Evolutionary conservation across 2,797 vertebrate species (phyloP), one percentile per base, ranked within the genome.

Genomic region (Molossus molossus): DNA sequence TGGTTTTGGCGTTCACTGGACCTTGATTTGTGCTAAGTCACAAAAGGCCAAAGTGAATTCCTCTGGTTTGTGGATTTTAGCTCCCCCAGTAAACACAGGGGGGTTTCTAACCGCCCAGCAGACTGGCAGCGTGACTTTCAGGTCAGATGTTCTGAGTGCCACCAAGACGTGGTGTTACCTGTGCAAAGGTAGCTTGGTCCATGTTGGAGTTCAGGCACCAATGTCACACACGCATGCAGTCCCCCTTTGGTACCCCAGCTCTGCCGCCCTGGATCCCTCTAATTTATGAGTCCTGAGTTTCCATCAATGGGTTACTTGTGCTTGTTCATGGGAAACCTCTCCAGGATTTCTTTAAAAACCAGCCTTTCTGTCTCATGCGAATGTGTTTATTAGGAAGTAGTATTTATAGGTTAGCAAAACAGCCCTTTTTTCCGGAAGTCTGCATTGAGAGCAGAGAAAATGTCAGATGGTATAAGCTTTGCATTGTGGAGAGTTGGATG

Each of bases 331-430:
- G 62, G 84, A 82, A 79, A 45, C 25, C 21, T 91, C 62, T 40
- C 48, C 4, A 8, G n/a, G n/a, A 25, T 95, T 91, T 95, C 64
- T 95, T 80, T 27, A n/a, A 87, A 73, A 94, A 76, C 40, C 25
- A 55, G n/a, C 57, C 79, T 40, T 87, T 79, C 27, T 69, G 37
- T 76, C 67, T 93, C 33, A 81, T 2, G 27, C 33, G 60, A 76
- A 86, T 21, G 14, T 89, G 67, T 88, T 57, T 84, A 25, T 85
- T 86, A 91, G 90, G 45, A 94, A 69, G 76, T 9, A 25, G 17
- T 58, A 6, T 37, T 55, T 70, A 53, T 33, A 70, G 87, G 50
- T 48, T 15, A n/a, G 37, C 86, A 75, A 11, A 18, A 1, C 5
- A 4, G 18, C 11, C 12, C 40, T 87, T 70, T 55, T 90, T 14